Evolutionary conservation across 2,888 invertebrate genomes (phyloP), one percentile per base, ranked within the genome.

Genomic region (Schizaphis graminum): DNA sequence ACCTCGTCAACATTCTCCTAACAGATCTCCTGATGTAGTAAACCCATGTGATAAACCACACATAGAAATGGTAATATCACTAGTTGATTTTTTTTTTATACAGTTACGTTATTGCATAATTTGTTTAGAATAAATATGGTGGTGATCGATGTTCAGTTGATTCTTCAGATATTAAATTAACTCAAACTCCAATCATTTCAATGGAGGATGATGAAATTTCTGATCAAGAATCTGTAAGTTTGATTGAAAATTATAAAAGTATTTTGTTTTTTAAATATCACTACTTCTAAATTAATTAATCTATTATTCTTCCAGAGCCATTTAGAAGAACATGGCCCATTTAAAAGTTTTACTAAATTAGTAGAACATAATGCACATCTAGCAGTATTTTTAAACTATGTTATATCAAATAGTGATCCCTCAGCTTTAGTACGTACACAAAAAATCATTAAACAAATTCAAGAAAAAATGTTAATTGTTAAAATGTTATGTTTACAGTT

Each of bases 121-220:
- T 89, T 56, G 87, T 86, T 67, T 35, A 94, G 94, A 91, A 24
- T 86, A 86, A 91, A 86, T 28, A 86, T 84, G 61, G 87, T 47
- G 53, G 88, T 87, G 89, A 93, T 85, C 84, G 44, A 61, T 89
- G 61, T 41, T 94, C 89, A 94, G 95, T 85, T 93, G 95, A 89
- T 92, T 92, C 49, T 94, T 90, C 95, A 5, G 94, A 94, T 28
- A 5, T 49, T 53, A 94, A 94, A 67, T 85, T 89, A 44, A 96
- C 97, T 5, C 98, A 98, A 95, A 97, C 98, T 96, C 97, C 98
- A 89, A 99, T 99, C 94, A 98, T 99, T 95, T 98, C 98, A 35
- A 99, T 99, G 98, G 99, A 99, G 96, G 99, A 99, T 95, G 99
- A 99, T 95, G 99, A 99, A 95, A 97, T 98, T 95, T 98, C 98